Base-by-base conservation (phyloP, 2,888 invertebrate genomes). In the Phlogophora meticulosa region DNA sequence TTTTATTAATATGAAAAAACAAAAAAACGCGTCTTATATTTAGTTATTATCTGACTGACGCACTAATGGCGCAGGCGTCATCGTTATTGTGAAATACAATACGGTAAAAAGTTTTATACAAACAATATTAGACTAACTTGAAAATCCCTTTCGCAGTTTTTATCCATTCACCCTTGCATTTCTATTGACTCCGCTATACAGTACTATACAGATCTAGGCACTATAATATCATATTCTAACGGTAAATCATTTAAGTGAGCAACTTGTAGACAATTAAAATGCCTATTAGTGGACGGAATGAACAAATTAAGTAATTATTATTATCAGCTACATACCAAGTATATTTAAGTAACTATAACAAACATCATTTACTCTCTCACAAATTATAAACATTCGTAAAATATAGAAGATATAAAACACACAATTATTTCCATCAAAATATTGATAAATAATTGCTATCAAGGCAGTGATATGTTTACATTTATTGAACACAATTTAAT, bases 401-500 rank as follows among this genome's bases (percentile, higher is more conserved):
- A 59, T 34, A 24, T 11, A 40, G 10, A 22, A 36, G 0, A 20
- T 10, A 42, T 17, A 24, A 38, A n/a, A 48, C 11, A 22, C 36
- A 57, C 10, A 38, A 46, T 11, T 45, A 45, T 34, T 52, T 45
- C 5, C 69, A 52, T n/a, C n/a, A n/a, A n/a, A n/a, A 24, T 2
- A 17, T 22, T 17, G 2, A 36, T 10, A 20, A 4, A 10, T 49
- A 24, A 66, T 43, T 20, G 24, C 17, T 40, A 15, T 20, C 4
- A 55, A 63, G 63, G 73, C 73, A 73, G 69, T 73, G 62, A 73
- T 22, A 5, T 4, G 5, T 43, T 58, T 40, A 42, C 17, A 42
- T 20, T 46, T 40, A 42, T 28, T 73, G 58, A 73, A 73, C 63
- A 73, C 69, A 53, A 53, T 13, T 58, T n/a, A 5, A 20, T 46